Evolutionary conservation across 2,888 invertebrate genomes (phyloP).

Genomic region (Mallateleia sp.): DNA sequence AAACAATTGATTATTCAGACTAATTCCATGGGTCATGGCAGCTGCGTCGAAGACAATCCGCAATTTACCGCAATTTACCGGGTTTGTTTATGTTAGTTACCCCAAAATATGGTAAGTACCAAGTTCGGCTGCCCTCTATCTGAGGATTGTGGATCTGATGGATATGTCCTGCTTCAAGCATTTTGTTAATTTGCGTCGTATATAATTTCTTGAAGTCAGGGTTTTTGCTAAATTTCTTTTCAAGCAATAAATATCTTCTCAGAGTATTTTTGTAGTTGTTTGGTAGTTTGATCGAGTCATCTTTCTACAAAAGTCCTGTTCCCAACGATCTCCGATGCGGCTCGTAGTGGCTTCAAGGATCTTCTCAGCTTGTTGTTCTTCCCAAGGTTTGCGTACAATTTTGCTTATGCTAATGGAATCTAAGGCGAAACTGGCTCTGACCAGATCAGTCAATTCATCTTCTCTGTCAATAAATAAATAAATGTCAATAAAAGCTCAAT

Average conservation of each 20-base stretch:
- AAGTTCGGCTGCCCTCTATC: slow-evolving; percentile 4
- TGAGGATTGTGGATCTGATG: background rate
- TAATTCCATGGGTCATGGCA: slow-evolving; percentile 72
- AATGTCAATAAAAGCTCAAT: too few species aligned
- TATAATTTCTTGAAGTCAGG: background rate
- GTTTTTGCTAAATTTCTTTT: background rate
- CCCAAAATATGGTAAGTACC: slow-evolving; percentile 71
- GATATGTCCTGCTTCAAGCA: background rate
- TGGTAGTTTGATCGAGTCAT: background rate
- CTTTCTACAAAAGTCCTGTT: slow-evolving; percentile 38
- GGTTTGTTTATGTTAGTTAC: slow-evolving; percentile 79
- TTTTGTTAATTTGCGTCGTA: background rate
- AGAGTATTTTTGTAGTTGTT: background rate
- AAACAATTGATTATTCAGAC: slow-evolving; percentile 81
- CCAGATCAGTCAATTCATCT: slow-evolving; percentile 5
- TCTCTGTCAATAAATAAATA: too few species aligned
- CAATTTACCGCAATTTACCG: slow-evolving; percentile 58
- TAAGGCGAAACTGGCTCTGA: slow-evolving; percentile 32
- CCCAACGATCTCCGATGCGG: slow-evolving; percentile 37
- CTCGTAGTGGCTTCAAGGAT: slow-evolving; percentile 29
- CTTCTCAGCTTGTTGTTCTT: slow-evolving; percentile 24
- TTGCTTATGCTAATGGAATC: slow-evolving; percentile 32
- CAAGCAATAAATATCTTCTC: background rate
- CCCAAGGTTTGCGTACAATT: slow-evolving; percentile 11
- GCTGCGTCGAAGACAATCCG: slow-evolving; percentile 83